Percentiles rank a stretch among this genome's conserved stretches.
Conservation (phyloP, 1,140 invertebrate species). For the Caenorhabditis tropicalis region DNA sequence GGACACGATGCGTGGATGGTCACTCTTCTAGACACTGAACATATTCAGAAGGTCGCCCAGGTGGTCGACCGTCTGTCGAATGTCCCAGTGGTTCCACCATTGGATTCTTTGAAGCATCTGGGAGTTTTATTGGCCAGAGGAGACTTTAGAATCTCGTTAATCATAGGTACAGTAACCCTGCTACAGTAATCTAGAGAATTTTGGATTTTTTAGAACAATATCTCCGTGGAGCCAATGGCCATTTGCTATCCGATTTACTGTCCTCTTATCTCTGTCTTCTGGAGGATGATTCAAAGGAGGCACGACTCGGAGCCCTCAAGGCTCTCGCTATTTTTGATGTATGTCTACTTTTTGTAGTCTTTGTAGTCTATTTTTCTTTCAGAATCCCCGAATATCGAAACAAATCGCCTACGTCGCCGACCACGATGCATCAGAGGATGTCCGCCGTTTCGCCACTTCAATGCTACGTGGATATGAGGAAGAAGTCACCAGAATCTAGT, state of each 20-base stretch:
- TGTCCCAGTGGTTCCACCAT: slow-evolving; percentile 57
- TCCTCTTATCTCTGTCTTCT: slow-evolving; percentile 56
- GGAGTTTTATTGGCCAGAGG: slow-evolving; percentile 46
- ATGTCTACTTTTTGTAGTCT: not conserved
- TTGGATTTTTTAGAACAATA: slow-evolving; percentile 53
- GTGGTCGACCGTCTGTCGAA: slow-evolving; percentile 51
- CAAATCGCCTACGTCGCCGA: slow-evolving; percentile 44
- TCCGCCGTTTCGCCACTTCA: not conserved
- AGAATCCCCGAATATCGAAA: slow-evolving; percentile 51
- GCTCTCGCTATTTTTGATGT: slow-evolving; percentile 53
- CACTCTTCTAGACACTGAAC: slow-evolving; percentile 48
- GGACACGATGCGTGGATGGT: slow-evolving; percentile 59
- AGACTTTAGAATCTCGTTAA: not conserved
- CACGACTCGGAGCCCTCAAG: slow-evolving; percentile 54
- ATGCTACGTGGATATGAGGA: slow-evolving; percentile 30
- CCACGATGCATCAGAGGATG: slow-evolving; percentile 6
- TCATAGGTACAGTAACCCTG: not conserved
- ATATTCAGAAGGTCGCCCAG: slow-evolving; percentile 44
- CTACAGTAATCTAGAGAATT: not conserved
- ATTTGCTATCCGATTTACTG: slow-evolving; percentile 52
- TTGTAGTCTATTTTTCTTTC: not conserved
- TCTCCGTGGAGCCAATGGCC: slow-evolving; percentile 37
- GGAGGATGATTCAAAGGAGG: slow-evolving; percentile 45
- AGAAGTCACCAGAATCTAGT: slow-evolving; percentile 9
- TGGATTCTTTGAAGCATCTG: slow-evolving; percentile 56